phyloP scores from a whole-genome alignment of 2,797 vertebrate species.

The Scyliorhinus canicula region DNA sequence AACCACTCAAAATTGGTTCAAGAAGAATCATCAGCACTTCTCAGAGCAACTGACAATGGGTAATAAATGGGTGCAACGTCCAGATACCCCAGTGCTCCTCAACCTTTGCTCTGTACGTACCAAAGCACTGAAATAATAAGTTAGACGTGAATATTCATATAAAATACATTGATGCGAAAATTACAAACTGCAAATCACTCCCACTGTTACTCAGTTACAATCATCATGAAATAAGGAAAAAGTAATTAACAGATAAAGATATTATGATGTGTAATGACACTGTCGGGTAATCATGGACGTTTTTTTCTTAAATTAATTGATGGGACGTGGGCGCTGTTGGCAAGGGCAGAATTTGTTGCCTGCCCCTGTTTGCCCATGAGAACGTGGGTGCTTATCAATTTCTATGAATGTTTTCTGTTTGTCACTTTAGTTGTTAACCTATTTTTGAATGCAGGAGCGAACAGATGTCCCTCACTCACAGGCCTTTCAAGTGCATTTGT shows the following conservation, averaged over 20 bases:
- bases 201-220: background rate
- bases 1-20: background rate
- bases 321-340: background rate
- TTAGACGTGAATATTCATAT: background rate
- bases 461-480: background rate
- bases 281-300: background rate
- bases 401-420: background rate
- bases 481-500: background rate
- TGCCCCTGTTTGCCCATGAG: background rate
- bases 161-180: background rate
- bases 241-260: background rate
- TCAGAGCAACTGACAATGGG: background rate
- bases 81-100: background rate
- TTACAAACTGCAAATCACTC: background rate
- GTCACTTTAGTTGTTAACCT: background rate
- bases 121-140: background rate
- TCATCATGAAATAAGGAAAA: background rate
- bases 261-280: background rate
- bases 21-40: background rate
- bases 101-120: background rate
- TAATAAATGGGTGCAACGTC: background rate
- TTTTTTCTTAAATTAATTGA: too few species aligned
- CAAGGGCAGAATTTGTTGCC: background rate
- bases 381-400: background rate
- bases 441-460: background rate